Evolutionary conservation across 2,797 vertebrate genomes (phyloP).

Genomic region (Myotis findleyi): DNA sequence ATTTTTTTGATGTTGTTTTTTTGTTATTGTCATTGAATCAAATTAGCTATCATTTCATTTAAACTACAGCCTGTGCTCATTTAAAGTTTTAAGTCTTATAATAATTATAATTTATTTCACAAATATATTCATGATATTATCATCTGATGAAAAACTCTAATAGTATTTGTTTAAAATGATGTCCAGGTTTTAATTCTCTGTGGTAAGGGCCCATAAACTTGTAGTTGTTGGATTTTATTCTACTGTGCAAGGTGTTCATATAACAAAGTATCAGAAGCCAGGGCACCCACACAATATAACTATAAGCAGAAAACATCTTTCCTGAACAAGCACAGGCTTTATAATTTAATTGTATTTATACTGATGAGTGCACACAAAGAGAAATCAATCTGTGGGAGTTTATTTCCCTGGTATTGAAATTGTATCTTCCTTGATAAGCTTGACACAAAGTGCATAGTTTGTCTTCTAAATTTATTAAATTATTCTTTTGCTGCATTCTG

Average conservation of each 20-base stretch:
- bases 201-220: not conserved
- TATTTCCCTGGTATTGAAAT: conserved; percentile 67
- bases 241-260: not conserved
- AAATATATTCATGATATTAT: not conserved
- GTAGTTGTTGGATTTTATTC: not conserved
- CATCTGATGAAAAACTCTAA: not conserved
- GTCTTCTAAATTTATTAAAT: conserved; percentile 66
- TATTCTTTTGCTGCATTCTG: conserved; percentile 48
- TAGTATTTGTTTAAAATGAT: not conserved
- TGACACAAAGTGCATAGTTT: conserved; percentile 43
- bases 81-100: not conserved
- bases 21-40: not conserved
- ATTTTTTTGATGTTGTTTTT: not conserved
- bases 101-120: not conserved
- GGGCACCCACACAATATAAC: not conserved
- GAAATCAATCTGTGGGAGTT: conserved; percentile 74
- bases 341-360: conserved; percentile 74
- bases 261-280: not conserved
- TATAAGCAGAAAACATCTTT: conserved; percentile 52
- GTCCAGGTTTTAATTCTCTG: not conserved
- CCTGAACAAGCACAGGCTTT: conserved; percentile 49
- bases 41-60: not conserved
- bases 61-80: not conserved
- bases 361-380: conserved; percentile 71
- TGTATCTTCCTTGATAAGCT: conserved; percentile 64